Percentiles rank a stretch among this genome's conserved stretches.
These are phyloP conservation scores for Syndactyla subalaris DNA, from an alignment of 2,797 vertebrate species.

Conservation along the genomic window DNA sequence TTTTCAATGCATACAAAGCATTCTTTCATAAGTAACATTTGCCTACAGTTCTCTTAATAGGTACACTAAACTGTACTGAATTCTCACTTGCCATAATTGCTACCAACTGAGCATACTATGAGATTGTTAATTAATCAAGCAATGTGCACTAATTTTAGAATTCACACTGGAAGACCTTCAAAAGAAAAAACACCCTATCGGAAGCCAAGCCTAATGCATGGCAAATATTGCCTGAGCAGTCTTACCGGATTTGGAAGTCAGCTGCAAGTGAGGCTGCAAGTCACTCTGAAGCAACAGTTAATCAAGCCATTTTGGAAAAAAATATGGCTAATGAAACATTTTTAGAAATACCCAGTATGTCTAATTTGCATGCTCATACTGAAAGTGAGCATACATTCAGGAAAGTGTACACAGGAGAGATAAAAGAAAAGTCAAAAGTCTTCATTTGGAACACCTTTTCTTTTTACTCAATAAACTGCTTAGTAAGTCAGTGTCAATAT, in stretches of 20 bases:
- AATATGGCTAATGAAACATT: neutral
- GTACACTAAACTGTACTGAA: neutral
- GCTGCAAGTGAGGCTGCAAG: neutral
- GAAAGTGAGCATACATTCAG: neutral
- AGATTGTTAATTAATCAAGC: conserved; percentile 15
- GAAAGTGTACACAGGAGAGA: neutral
- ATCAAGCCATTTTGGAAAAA: neutral
- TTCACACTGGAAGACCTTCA: neutral
- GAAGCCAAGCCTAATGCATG: neutral
- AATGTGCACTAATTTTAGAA: neutral
- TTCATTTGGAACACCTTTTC: neutral
- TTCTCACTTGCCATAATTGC: conserved; percentile 8
- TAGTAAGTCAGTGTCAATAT: neutral
- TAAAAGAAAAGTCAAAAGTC: neutral
- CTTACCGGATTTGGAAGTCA: neutral
- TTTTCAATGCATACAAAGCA: conserved; percentile 37
- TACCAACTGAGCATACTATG: neutral
- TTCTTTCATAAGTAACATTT: neutral
- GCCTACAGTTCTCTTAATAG: neutral
- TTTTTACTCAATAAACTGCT: neutral
- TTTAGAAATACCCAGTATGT: neutral
- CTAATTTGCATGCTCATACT: neutral
- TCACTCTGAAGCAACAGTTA: neutral
- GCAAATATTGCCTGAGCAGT: neutral
- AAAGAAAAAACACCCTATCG: neutral